Base-by-base conservation (phyloP, 1,140 invertebrate genomes). In the Amyelois transitella region DNA sequence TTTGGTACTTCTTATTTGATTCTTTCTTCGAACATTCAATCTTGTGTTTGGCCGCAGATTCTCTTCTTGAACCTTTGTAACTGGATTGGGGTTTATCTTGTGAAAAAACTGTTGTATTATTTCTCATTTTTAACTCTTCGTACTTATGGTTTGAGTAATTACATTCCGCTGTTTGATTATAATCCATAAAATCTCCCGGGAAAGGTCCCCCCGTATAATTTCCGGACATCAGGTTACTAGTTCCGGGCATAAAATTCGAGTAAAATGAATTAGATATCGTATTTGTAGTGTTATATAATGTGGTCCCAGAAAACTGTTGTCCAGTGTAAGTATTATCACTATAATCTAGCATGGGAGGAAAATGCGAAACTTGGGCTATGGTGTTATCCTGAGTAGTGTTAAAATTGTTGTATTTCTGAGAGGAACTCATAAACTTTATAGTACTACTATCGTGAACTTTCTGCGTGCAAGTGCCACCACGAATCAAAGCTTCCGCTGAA, bases 251-350 rank as follows among this genome's bases (percentile, higher is more conserved):
- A 64, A 88, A 85, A 52, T 88, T 88, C 0, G 80, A 66, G 60
- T 88, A 88, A 69, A 88, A 88, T 12, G 80, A 78, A 72, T 86
- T 88, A 1, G 85, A 86, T 59, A 88, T 85, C 1, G 85, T 86
- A 64, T 82, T 88, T 17, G 85, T 82, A 14, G 75, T 70, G 58
- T 85, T 88, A 54, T 88, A 88, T 25, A 88, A 73, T 14, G 73
- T 78, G 25, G 82, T 85, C 6, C 80, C 80, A 17, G 82, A 80
- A 73, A 80, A 85, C 58, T 86, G 82, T 51, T 88, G 85, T 1
- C 73, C 71, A 19, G 74, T 60, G 20, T 84, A 88, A 56, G 60
- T 74, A 50, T 85, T 88, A 21, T 88, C 85, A 1, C 77, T 64
- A 61, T 88, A 88, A 69, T 88, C 85, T n/a, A 84, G 48, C 19